phyloP scores from a whole-genome alignment of 1,140 invertebrate genomes.

The Hermetia illucens region DNA sequence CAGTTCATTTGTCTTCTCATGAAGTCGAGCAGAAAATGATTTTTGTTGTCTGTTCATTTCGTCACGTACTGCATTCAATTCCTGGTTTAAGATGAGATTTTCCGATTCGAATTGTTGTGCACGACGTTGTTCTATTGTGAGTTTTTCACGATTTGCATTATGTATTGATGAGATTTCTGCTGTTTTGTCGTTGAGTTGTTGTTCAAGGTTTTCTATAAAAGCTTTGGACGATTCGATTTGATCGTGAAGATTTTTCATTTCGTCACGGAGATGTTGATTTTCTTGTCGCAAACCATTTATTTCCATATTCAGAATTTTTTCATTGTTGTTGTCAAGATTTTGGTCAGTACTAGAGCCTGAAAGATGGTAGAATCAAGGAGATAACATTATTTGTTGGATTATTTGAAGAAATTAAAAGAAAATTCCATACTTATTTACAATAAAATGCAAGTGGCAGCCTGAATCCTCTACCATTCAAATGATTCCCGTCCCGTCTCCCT shows the following conservation, averaged over 20 bases:
- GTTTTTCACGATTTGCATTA: too few species aligned
- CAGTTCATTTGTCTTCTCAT: conserved; percentile 22
- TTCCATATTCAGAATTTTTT: background rate
- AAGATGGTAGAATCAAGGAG: too few species aligned
- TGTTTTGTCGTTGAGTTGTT: background rate
- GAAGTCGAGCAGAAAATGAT: conserved; percentile 17
- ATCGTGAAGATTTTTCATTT: background rate
- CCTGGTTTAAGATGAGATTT: conserved; percentile 21
- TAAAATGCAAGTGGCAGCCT: too few species aligned
- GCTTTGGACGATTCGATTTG: background rate
- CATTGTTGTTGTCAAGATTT: background rate
- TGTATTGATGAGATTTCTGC: too few species aligned
- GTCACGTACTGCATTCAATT: conserved; percentile 21
- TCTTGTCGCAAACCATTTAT: background rate
- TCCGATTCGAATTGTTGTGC: conserved; percentile 16
- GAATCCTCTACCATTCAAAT: too few species aligned
- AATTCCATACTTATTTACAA: too few species aligned
- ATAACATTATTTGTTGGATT: too few species aligned
- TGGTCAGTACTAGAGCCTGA: too few species aligned
- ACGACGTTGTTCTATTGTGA: conserved; percentile 11
- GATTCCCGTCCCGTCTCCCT: too few species aligned
- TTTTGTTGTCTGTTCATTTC: conserved; percentile 28
- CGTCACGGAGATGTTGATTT: background rate
- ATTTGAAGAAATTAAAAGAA: too few species aligned
- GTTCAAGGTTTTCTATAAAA: background rate